Conservation (phyloP, 2,888 invertebrate species). For the Melieria picta region DNA sequence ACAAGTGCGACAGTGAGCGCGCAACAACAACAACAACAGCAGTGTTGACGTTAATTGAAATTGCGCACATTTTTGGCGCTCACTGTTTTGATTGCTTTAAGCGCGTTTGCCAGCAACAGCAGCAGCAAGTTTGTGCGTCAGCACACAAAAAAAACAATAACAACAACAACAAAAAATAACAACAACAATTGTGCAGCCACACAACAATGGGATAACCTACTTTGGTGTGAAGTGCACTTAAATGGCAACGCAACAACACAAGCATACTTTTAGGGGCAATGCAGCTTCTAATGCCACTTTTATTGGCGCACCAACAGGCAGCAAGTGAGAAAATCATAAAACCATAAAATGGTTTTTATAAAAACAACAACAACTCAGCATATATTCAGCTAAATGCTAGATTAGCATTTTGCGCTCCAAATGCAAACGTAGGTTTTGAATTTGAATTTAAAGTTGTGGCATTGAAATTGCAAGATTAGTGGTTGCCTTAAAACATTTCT, state of each 20-base stretch:
- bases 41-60: slow-evolving; percentile 12
- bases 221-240: slow-evolving; percentile 25
- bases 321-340: no score
- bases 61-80: not conserved
- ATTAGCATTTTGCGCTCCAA: no score
- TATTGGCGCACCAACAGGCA: slow-evolving; percentile 5
- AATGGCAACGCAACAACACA: not conserved
- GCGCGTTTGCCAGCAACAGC: not conserved
- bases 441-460: no score
- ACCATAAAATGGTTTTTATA: no score
- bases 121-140: not conserved
- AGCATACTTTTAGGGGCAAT: slow-evolving; percentile 10
- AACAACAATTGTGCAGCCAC: not conserved
- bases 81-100: slow-evolving; percentile 1
- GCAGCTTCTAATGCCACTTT: no score
- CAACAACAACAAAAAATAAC: not conserved
- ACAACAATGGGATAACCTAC: slow-evolving; percentile 21
- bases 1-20: no score
- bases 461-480: no score
- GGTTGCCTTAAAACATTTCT: no score
- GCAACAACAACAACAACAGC: no score
- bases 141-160: not conserved
- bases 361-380: no score
- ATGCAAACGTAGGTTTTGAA: no score
- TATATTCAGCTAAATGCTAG: no score